Conservation (phyloP, 2,888 invertebrate species). For the Elysia crispata region DNA sequence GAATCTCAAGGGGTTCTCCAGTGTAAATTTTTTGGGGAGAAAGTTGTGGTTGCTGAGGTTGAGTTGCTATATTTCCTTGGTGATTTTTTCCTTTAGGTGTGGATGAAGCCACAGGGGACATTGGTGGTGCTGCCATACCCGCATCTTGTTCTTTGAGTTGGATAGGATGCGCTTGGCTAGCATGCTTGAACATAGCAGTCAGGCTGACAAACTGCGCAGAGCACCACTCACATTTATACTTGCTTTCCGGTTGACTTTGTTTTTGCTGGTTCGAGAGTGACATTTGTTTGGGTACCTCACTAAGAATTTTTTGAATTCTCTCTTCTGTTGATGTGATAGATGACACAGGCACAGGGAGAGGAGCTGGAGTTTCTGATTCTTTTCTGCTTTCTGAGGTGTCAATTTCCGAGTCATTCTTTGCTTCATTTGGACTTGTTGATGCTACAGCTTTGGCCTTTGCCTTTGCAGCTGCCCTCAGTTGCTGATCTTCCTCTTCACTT, state of each 20-base stretch:
- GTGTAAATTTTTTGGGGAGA: slow-evolving; percentile 24
- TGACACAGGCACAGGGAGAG: no score
- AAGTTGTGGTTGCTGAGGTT: neutral
- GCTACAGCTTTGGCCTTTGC: neutral
- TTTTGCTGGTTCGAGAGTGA: slow-evolving; percentile 3
- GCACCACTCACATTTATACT: slow-evolving; percentile 72
- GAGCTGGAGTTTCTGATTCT: neutral
- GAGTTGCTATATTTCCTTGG: neutral
- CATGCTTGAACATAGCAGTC: slow-evolving; percentile 70
- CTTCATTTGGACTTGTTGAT: neutral
- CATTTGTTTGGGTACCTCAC: slow-evolving; percentile 46
- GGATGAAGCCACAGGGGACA: neutral
- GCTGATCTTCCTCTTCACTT: slow-evolving; percentile 44
- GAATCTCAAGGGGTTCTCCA: slow-evolving; percentile 40
- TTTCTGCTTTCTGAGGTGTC: neutral
- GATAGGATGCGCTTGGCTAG: slow-evolving; percentile 64
- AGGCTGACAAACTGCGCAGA: slow-evolving; percentile 66
- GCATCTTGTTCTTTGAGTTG: slow-evolving; percentile 68
- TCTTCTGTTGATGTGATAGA: slow-evolving; percentile 28
- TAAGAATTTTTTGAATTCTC: slow-evolving; percentile 44
- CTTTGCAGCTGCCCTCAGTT: slow-evolving; percentile 1
- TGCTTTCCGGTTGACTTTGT: slow-evolving; percentile 41
- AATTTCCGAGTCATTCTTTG: neutral
- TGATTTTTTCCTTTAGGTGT: neutral
- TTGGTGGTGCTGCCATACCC: slow-evolving; percentile 12